Conservation (phyloP, 2,888 invertebrate species). For the Monopis laevigella region DNA sequence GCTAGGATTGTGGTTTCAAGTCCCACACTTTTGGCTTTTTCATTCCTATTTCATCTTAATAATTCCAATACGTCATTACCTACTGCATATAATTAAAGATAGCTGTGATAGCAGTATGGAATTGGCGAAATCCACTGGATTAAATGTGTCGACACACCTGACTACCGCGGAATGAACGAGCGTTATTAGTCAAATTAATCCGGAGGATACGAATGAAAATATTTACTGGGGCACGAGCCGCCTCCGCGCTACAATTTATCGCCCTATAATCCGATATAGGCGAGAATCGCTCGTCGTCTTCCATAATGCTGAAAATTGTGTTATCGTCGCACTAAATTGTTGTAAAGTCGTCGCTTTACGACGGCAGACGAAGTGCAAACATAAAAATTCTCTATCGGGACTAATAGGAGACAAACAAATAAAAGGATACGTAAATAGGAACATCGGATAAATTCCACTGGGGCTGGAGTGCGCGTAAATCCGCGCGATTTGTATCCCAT, state of each 20-base stretch:
- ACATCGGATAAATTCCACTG: constrained; percentile 62
- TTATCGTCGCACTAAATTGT: constrained; percentile 59
- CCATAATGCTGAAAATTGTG: constrained; percentile 37
- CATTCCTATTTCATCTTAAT: too few species aligned
- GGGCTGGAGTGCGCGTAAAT: constrained; percentile 65
- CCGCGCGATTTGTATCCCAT: constrained; percentile 67
- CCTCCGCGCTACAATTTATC: constrained; percentile 42
- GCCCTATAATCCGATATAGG: constrained; percentile 58
- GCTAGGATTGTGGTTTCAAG: too few species aligned
- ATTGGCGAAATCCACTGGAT: constrained; percentile 26
- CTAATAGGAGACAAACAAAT: constrained; percentile 66
- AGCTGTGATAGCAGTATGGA: not conserved
- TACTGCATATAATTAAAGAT: too few species aligned
- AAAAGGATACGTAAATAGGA: constrained; percentile 67
- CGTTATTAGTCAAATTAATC: constrained; percentile 51
- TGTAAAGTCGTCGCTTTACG: constrained; percentile 62
- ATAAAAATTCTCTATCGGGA: constrained; percentile 67
- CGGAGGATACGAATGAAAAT: constrained; percentile 42
- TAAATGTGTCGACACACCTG: constrained; percentile 50
- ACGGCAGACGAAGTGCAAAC: constrained; percentile 57
- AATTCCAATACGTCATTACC: too few species aligned
- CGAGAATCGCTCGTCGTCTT: constrained; percentile 36
- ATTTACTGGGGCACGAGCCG: constrained; percentile 33
- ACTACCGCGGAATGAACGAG: constrained; percentile 37
- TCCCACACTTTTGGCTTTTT: too few species aligned